Evolutionary conservation across 2,113 vertebrate species (phyloP).

Genomic region (Craseonycteris thonglongyai): DNA sequence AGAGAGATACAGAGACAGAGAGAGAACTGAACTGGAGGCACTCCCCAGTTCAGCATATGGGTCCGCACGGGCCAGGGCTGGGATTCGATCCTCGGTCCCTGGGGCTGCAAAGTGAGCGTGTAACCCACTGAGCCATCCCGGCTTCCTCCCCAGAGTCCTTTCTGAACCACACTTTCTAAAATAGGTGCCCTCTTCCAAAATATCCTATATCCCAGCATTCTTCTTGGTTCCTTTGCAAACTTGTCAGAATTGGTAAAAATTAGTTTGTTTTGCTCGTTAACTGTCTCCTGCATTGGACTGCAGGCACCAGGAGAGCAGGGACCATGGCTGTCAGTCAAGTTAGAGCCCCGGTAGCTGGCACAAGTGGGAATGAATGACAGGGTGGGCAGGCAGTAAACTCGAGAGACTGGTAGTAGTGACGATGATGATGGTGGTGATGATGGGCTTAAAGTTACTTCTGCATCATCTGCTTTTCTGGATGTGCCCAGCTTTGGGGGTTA

Average conservation of each 20-base stretch:
- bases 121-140: background rate
- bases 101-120: no score
- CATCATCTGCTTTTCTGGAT: background rate
- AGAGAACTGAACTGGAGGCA: no score
- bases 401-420: background rate
- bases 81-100: no score
- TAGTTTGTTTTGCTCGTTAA: background rate
- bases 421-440: background rate
- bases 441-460: background rate
- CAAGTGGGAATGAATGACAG: background rate
- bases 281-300: background rate
- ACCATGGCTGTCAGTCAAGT: background rate
- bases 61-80: no score
- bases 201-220: background rate
- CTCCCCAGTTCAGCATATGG: no score
- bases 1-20: no score
- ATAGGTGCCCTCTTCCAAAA: background rate
- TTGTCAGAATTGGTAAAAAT: background rate
- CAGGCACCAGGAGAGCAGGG: background rate
- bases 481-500: background rate
- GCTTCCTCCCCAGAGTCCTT: background rate
- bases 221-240: background rate
- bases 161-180: background rate
- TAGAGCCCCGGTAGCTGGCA: background rate
- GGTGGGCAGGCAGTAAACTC: background rate